These are phyloP conservation scores for Drosophila ambigua DNA, from an alignment of 1,140 invertebrate genomes.

Conservation along the genomic window DNA sequence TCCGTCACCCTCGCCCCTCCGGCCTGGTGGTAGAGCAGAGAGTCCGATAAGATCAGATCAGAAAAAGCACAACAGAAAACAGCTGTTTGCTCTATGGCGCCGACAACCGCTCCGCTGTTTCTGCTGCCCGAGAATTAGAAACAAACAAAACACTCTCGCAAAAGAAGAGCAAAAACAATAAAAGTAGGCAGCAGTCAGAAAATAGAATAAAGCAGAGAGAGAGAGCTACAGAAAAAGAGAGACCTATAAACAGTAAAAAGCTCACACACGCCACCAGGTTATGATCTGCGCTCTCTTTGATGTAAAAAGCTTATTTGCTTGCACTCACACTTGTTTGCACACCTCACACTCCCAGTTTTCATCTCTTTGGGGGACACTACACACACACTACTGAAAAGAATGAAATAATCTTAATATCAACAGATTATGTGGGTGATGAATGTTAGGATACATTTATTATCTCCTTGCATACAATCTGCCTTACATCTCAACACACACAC, in stretches of 20 bases:
- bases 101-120: conserved; percentile 5
- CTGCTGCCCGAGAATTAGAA: conserved; percentile 14
- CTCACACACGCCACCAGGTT: conserved; percentile 65
- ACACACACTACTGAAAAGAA: no score
- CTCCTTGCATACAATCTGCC: no score
- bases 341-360: no score
- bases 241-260: conserved; percentile 43
- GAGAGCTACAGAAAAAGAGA: conserved; percentile 21
- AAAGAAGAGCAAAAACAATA: conserved; percentile 30
- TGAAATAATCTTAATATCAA: no score
- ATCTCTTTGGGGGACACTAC: no score
- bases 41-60: conserved; percentile 18
- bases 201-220: conserved; percentile 21
- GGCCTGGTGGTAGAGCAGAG: not conserved
- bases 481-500: no score
- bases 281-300: conserved; percentile 30
- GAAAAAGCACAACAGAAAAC: conserved; percentile 65
- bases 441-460: no score
- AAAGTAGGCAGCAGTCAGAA: conserved; percentile 31
- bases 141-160: conserved; percentile 33
- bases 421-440: no score
- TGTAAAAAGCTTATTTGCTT: no score
- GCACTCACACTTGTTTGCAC: no score
- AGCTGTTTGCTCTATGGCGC: conserved; percentile 62
- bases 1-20: not conserved